phyloP scores from a whole-genome alignment of 2,888 invertebrate species.

The Cheilosia vernalis region DNA sequence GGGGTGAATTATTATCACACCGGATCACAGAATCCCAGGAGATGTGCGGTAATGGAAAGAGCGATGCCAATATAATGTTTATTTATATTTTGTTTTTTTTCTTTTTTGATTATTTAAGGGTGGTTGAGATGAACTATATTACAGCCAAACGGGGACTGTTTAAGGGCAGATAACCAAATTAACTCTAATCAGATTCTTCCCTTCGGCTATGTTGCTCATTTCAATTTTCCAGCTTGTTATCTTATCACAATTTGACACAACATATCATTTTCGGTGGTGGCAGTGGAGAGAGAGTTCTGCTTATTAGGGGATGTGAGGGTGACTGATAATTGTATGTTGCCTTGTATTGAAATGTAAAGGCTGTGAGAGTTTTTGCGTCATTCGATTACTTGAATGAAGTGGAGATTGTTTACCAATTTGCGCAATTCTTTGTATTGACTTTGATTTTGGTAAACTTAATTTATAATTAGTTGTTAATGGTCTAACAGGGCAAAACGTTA shows the following conservation, averaged over 20 bases:
- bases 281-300: not conserved
- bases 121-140: conserved; percentile 58
- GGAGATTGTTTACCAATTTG: no score
- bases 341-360: not conserved
- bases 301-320: conserved; percentile 27
- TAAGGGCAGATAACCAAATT: conserved; percentile 77
- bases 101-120: conserved; percentile 55
- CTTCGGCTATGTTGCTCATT: conserved; percentile 72
- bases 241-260: conserved; percentile 77
- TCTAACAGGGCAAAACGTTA: no score
- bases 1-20: conserved; percentile 73
- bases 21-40: conserved; percentile 60
- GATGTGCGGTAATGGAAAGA: conserved; percentile 67
- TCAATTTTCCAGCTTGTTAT: conserved; percentile 78
- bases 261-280: conserved; percentile 73
- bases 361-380: no score
- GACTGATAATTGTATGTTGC: conserved; percentile 4
- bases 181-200: conserved; percentile 77
- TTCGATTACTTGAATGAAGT: not conserved
- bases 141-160: conserved; percentile 59
- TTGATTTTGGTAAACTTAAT: no score
- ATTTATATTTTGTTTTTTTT: conserved; percentile 64
- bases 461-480: no score
- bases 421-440: no score
- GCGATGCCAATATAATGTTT: conserved; percentile 70